Evolutionary conservation across 2,797 vertebrate species (phyloP), one percentile per base, ranked within the genome.

Genomic region (Pyrocephalus nanus): DNA sequence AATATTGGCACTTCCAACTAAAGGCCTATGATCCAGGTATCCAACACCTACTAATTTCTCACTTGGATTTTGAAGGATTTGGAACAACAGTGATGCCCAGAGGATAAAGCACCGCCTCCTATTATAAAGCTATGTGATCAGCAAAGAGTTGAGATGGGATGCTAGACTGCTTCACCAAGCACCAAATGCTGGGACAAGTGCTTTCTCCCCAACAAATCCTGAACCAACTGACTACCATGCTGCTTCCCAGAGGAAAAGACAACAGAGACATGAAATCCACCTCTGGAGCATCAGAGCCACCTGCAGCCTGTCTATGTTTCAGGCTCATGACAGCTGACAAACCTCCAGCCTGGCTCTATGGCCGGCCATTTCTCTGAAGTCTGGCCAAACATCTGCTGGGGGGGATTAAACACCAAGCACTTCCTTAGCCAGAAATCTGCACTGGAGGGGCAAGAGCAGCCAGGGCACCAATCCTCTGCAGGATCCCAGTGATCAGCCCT

Each of bases 61-160:
- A 57, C 72, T 54, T 71, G 30, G 47, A 50, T 73, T 73, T 93
- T 45, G 40, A 84, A 55, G 34, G 32, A 89, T 91, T 82, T 91
- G 62, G 78, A 65, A 57, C 22, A 88, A 50, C 9, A 26, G 71
- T 1, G 12, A 82, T 85, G 34, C 27, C 32, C 26, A 55, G 57
- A 91, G 45, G 42, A 66, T 17, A 65, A 74, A 80, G 67, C 40
- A 62, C 20, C 45, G 21, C 9, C 25, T 70, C 26, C 48, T 82
- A 30, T 79, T 30, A 42, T 65, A 71, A 88, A 89, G 55, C 40
- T 66, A 77, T 40, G 73, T 2, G 1, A n/a, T 40, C 36, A 62
- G 54, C 43, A 16, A n/a, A 57, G 48, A 81, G 61, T 29, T 58
- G 43, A 62, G 57, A 58, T 8, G 15, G n/a, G 72, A 65, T 15